Percentiles rank a stretch among this genome's conserved stretches.
Evolutionary conservation across 2,797 vertebrate species (phyloP).

Genomic region (Spheniscus humboldti): DNA sequence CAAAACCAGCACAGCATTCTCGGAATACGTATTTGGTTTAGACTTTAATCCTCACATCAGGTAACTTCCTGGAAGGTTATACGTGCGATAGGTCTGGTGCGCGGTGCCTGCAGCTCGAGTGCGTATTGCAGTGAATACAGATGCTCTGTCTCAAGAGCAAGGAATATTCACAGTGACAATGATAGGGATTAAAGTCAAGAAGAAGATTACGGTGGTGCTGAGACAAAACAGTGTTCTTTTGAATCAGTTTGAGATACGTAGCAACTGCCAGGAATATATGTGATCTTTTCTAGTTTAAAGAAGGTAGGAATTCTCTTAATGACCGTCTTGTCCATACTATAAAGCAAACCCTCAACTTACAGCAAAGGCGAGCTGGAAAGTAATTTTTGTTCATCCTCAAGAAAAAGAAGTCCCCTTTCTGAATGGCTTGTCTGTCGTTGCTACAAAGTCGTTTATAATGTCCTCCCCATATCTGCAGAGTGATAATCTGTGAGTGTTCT

Average conservation of each 20-base stretch:
- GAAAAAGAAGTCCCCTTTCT: background rate
- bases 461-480: background rate
- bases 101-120: background rate
- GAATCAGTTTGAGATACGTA: background rate
- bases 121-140: accelerated
- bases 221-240: background rate
- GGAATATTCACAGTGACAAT: background rate
- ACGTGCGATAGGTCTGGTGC: accelerated
- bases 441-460: background rate
- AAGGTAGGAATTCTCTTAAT: background rate
- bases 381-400: background rate
- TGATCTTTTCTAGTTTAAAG: background rate
- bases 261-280: background rate
- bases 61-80: background rate
- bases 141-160: background rate
- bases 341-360: background rate
- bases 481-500: background rate
- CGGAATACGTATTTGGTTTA: background rate
- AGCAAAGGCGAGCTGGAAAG: background rate
- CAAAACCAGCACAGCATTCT: background rate
- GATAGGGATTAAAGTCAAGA: background rate
- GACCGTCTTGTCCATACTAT: too few species aligned
- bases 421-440: background rate
- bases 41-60: background rate
- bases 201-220: background rate